Evolutionary conservation across 2,113 vertebrate genomes (phyloP).

Genomic region (Sceloporus tristichus): DNA sequence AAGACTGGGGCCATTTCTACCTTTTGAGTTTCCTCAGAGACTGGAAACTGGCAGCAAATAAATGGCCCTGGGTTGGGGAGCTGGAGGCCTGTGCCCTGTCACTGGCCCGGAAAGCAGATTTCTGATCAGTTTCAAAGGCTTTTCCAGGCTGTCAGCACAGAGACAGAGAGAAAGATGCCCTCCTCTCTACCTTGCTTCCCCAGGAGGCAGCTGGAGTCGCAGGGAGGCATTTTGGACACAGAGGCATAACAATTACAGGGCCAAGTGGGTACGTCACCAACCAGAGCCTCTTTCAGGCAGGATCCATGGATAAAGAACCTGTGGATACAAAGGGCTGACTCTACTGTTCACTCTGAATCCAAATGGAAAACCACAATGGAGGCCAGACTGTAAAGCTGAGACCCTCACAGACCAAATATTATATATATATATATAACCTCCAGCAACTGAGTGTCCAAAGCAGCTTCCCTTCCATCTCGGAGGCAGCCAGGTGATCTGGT

Average conservation of each 20-base stretch:
- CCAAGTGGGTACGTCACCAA: too few species aligned
- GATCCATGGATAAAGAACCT: too few species aligned
- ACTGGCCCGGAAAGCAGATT: accelerated
- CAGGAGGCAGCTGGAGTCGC: neutral
- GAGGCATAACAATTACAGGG: neutral
- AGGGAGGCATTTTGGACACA: neutral
- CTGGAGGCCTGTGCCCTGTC: neutral
- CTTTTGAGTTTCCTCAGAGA: slow-evolving; percentile 25
- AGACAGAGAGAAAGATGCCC: accelerated
- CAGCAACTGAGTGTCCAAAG: too few species aligned
- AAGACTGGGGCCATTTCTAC: neutral
- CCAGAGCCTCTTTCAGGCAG: neutral
- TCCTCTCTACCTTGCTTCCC: neutral
- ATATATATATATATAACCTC: too few species aligned
- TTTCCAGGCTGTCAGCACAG: accelerated
- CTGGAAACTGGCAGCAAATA: accelerated
- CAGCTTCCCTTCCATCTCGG: too few species aligned
- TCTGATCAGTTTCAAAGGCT: accelerated
- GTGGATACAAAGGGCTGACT: too few species aligned
- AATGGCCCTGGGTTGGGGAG: neutral
- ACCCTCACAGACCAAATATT: too few species aligned
- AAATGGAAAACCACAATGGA: too few species aligned
- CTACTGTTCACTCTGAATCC: too few species aligned
- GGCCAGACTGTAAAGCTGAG: too few species aligned
- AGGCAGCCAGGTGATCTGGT: too few species aligned